Evolutionary conservation across 2,888 invertebrate genomes (phyloP), one percentile per base, ranked within the genome.

Genomic region (Tineola bisselliella): DNA sequence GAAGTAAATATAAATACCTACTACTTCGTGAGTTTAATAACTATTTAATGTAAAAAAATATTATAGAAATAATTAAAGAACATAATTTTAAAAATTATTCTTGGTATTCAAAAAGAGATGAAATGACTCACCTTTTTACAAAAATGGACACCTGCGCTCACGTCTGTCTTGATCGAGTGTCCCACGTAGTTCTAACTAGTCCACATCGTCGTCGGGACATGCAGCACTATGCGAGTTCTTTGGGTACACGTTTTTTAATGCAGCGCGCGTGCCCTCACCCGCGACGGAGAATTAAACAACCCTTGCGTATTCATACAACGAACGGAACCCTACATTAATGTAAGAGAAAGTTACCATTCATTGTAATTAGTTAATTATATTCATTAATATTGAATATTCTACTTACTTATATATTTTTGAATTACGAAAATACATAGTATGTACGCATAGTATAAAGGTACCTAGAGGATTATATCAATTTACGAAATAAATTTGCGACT

Each of bases 251-350:
- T 77, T 78, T 80, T 79, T 78, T 81, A 79, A 72, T 72, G 17
- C 72, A 54, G 73, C 77, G 73, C 77, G 73, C 78, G 79, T 80
- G 79, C 81, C 79, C 79, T 75, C 77, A 65, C 66, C 69, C 64
- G 68, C 68, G 66, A 66, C 62, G 64, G 64, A 65, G 25, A 60
- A 62, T 66, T 73, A 73, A 72, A 72, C 76, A 84, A 82, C 84
- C 86, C 87, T 84, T 81, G 75, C 83, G 76, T 80, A 81, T 79
- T 76, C 81, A 83, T 77, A 76, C 73, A 75, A 70, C 71, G 70
- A 48, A 17, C 48, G 10, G 10, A 17, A 54, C 54, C 54, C 54
- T 18, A 54, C 54, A 25, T 25, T 54, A 54, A 54, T 54, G 25
- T 18, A 6, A 15, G 25, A 18, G 54, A 54, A 48, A 48, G 48